Percentiles rank a stretch among this genome's conserved stretches.
Evolutionary conservation across 2,113 vertebrate species (phyloP).

Genomic region (Oryzias woworae): DNA sequence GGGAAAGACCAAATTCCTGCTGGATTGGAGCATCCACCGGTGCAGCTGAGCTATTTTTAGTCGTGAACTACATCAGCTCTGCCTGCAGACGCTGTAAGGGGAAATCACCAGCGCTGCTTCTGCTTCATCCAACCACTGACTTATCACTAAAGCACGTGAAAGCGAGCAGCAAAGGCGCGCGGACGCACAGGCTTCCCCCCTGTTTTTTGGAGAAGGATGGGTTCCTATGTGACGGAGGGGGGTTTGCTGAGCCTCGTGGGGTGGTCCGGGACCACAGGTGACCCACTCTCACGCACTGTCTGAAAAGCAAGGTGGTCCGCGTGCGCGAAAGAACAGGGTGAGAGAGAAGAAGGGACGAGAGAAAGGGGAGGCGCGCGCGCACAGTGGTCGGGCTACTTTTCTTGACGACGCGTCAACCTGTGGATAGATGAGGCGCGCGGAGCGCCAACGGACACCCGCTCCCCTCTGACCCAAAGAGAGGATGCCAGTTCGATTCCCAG

Average conservation of each 20-base stretch:
- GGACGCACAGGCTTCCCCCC: no score
- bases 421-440: constrained; percentile 60
- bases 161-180: constrained; percentile 6
- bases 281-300: constrained; percentile 31
- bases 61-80: constrained; percentile 67
- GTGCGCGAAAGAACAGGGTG: constrained; percentile 1
- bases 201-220: background rate
- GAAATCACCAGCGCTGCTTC: constrained; percentile 51
- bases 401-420: constrained; percentile 73
- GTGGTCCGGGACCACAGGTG: constrained; percentile 62
- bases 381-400: constrained; percentile 64
- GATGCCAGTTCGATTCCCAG: constrained; percentile 56
- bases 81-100: constrained; percentile 62
- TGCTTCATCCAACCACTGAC: constrained; percentile 40
- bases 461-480: constrained; percentile 29
- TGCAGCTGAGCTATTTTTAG: constrained; percentile 72
- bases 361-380: constrained; percentile 23
- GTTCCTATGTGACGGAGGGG: constrained; percentile 25
- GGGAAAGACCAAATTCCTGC: constrained; percentile 64
- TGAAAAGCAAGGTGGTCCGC: constrained; percentile 52
- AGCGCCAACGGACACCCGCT: constrained; percentile 40
- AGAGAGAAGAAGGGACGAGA: constrained; percentile 13
- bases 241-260: constrained; percentile 54
- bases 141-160: constrained; percentile 29
- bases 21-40: constrained; percentile 63